Evolutionary conservation across 1,140 invertebrate species (phyloP), one percentile per base, ranked within the genome.

Genomic region (Odontomachus brunneus): DNA sequence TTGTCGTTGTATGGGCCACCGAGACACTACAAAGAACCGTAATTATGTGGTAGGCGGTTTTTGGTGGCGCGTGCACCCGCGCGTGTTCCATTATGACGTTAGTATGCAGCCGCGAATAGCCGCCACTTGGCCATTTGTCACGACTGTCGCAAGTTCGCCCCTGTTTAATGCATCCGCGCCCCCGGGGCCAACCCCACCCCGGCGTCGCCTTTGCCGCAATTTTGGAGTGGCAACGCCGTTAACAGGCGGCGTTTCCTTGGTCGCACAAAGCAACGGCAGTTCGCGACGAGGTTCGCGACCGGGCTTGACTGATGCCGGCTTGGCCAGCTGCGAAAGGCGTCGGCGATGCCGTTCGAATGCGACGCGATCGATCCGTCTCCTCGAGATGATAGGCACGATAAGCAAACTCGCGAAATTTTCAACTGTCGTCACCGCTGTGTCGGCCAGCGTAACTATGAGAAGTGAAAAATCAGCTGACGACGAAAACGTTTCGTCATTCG

Each of bases 71-170:
- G 12, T 33, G 22, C 63, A 22, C 44, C 29, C 33, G n/a, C 60
- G 66, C 51, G 62, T n/a, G n/a, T 87, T 85, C 67, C 85, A 86
- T 87, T 87, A 87, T 87, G 67, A 87, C 72, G 81, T 87, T 87
- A 62, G 67, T 87, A 74, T 60, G 74, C 84, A 60, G 12, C 29
- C 73, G 67, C 81, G 81, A 84, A 86, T 69, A 55, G 84, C 67
- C 69, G 29, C 73, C 48, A 84, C 81, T 80, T 22, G 76, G 62
- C 81, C 73, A 87, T 87, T 87, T 87, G 81, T 87, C 86, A 87
- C 73, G 86, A 84, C 67, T 87, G 86, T 87, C 85, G 67, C 85
- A 87, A 87, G 86, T 87, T 87, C 69, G 63, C 84, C 33, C n/a
- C 55, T 48, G 84, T 87, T 87, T 84, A 87, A 87, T 86, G 84